phyloP scores from a whole-genome alignment of 2,113 vertebrate species.

The Gulo gulo region DNA sequence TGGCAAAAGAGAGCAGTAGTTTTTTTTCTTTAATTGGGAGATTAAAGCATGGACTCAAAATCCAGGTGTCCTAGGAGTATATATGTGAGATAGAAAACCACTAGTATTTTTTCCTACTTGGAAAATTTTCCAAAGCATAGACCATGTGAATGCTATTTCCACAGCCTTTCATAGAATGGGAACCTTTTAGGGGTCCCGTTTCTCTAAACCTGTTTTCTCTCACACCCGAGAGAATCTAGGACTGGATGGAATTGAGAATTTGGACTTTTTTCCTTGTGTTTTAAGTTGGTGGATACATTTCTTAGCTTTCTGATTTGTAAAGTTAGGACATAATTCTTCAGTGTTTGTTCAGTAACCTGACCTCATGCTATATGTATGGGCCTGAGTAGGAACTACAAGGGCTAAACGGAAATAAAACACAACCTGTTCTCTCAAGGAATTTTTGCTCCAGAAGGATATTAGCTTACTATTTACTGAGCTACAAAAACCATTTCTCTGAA shows the following conservation, averaged over 20 bases:
- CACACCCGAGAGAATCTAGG: not conserved
- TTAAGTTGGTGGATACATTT: not conserved
- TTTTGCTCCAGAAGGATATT: not conserved
- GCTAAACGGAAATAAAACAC: not conserved
- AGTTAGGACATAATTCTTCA: not conserved
- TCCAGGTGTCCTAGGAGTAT: not conserved
- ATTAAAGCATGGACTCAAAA: not conserved
- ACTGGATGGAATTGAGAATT: not conserved
- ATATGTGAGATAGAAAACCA: not conserved
- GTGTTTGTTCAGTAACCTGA: not conserved
- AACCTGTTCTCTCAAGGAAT: not conserved
- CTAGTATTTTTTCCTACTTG: not conserved
- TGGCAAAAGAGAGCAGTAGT: not conserved
- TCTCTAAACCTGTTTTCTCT: not conserved
- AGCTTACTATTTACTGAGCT: not conserved
- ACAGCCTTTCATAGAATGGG: not conserved
- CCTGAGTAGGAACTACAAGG: not conserved
- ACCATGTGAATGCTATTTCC: not conserved
- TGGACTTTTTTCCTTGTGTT: not conserved
- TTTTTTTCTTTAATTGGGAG: not conserved
- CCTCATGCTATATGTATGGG: not conserved
- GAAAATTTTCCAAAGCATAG: not conserved
- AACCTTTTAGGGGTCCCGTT: not conserved
- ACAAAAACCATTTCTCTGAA: not conserved
- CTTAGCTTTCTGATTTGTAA: constrained; percentile 2